Conservation (phyloP, 2,888 invertebrate species). For the Falcaria lacertinaria region DNA sequence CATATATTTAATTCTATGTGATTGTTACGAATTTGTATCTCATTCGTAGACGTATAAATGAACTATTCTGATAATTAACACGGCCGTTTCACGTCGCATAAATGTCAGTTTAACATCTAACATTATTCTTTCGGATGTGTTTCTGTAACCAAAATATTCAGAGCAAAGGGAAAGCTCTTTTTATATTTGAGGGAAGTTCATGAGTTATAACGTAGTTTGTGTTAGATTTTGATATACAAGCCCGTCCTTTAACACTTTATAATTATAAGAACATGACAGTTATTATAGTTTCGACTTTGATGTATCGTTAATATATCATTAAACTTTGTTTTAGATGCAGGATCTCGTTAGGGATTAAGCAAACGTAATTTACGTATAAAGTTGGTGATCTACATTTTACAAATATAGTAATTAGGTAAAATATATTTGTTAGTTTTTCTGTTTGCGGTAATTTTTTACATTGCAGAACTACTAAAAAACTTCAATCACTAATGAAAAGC, state of each 20-base stretch:
- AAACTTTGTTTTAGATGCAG: too few species aligned
- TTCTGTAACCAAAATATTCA: constrained; percentile 43
- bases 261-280: background rate
- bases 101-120: constrained; percentile 63
- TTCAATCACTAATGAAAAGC: too few species aligned
- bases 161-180: constrained; percentile 35
- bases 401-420: too few species aligned
- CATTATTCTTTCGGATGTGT: constrained; percentile 56
- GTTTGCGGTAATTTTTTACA: too few species aligned
- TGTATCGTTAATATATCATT: too few species aligned
- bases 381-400: too few species aligned
- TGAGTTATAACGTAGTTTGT: constrained; percentile 1
- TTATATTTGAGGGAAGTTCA: constrained; percentile 4
- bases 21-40: constrained; percentile 50
- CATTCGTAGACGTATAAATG: constrained; percentile 45
- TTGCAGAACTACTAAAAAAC: too few species aligned
- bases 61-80: constrained; percentile 66
- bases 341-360: too few species aligned
- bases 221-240: background rate
- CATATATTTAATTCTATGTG: constrained; percentile 42
- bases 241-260: background rate
- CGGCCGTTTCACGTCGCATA: constrained; percentile 52
- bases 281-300: background rate
- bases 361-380: too few species aligned
- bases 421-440: too few species aligned